Evolutionary conservation across 2,113 vertebrate species (phyloP).

Genomic region (Cettia cetti): DNA sequence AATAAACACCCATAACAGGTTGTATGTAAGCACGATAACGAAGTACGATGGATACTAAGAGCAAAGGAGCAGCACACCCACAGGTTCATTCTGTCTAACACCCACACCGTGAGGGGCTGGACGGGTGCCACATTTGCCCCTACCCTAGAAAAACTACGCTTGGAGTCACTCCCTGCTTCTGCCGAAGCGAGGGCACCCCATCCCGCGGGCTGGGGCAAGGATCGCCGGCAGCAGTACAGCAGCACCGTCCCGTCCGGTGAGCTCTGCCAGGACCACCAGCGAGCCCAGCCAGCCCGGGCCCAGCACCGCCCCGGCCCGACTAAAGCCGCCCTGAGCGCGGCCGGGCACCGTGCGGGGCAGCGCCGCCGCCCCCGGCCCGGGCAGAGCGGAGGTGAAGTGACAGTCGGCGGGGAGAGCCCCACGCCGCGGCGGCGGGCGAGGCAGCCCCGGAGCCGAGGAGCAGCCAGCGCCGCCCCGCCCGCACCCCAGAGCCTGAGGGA

Average conservation of each 20-base stretch:
- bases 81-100: background rate
- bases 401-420: background rate
- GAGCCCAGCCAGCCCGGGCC: background rate
- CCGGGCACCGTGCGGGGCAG: background rate
- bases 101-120: accelerated
- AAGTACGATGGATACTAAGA: background rate
- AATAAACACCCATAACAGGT: background rate
- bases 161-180: accelerated
- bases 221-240: background rate
- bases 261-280: background rate
- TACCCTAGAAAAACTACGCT: accelerated
- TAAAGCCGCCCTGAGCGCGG: background rate
- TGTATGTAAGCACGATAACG: background rate
- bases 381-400: background rate
- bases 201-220: background rate
- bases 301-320: background rate
- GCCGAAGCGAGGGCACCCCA: background rate
- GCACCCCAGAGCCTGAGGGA: background rate
- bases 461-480: background rate
- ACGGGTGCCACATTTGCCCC: background rate
- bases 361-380: background rate
- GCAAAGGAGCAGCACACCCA: background rate
- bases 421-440: background rate
- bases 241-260: background rate
- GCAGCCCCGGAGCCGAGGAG: background rate